These are phyloP conservation scores for Conopomorpha cramerella DNA, from an alignment of 1,140 invertebrate genomes.

Conservation along the genomic window DNA sequence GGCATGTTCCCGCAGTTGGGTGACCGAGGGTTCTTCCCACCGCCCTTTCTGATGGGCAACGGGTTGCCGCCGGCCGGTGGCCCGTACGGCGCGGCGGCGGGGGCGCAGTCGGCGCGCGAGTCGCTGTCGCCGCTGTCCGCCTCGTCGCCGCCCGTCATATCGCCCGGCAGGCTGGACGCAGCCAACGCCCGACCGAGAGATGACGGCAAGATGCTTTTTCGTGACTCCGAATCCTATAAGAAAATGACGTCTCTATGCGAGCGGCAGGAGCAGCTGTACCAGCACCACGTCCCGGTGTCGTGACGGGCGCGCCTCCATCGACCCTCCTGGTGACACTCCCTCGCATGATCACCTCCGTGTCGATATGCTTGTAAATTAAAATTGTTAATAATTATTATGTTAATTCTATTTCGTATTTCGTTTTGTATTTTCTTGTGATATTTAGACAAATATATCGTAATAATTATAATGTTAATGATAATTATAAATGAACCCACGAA, in stretches of 20 bases:
- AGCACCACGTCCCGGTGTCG: slow-evolving; percentile 60
- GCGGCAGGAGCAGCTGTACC: slow-evolving; percentile 55
- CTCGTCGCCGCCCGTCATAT: slow-evolving; percentile 53
- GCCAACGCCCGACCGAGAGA: slow-evolving; percentile 40
- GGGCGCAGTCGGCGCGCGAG: slow-evolving; percentile 41
- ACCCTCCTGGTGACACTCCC: slow-evolving; percentile 33
- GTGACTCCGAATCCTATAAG: slow-evolving; percentile 52
- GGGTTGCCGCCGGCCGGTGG: slow-evolving; percentile 26
- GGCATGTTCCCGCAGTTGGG: slow-evolving; percentile 38
- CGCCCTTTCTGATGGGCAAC: slow-evolving; percentile 43
- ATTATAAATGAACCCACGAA: slow-evolving; percentile 49
- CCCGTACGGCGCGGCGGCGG: slow-evolving; percentile 36
- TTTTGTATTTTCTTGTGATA: slow-evolving; percentile 60
- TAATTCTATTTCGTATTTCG: slow-evolving; percentile 54
- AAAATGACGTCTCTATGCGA: slow-evolving; percentile 59
- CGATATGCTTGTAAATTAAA: slow-evolving; percentile 47
- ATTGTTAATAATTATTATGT: slow-evolving; percentile 57
- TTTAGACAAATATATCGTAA: slow-evolving; percentile 58
- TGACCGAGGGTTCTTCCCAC: slow-evolving; percentile 44
- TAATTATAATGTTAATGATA: no score
- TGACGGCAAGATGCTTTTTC: slow-evolving; percentile 55
- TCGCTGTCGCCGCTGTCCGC: slow-evolving; percentile 52
- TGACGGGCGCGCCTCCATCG: slow-evolving; percentile 46
- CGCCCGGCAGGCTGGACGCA: slow-evolving; percentile 42
- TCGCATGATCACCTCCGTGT: no score